Percentiles rank a stretch among this genome's conserved stretches.
phyloP scores from a whole-genome alignment of 2,888 invertebrate species.

The Lapara coniferarum region DNA sequence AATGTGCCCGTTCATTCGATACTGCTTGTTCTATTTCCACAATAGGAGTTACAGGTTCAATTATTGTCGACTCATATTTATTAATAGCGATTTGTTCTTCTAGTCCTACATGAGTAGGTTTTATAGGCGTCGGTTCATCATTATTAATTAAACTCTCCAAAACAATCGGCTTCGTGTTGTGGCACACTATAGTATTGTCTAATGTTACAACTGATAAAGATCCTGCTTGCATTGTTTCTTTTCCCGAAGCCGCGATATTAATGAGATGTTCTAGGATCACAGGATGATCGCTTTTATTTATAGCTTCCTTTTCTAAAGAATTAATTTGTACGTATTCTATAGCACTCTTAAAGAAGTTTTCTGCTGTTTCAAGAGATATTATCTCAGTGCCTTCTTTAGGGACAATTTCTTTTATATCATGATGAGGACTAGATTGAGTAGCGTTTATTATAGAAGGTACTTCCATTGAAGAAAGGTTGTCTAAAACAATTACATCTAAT shows the following conservation, averaged over 20 bases:
- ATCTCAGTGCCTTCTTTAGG: not conserved
- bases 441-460: not conserved
- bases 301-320: not conserved
- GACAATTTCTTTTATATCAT: not conserved
- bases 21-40: not conserved
- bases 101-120: not conserved
- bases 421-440: not conserved
- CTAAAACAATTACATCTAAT: not conserved
- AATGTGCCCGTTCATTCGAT: no score
- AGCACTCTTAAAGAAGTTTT: not conserved
- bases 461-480: not conserved
- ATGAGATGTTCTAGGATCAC: not conserved
- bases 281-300: not conserved
- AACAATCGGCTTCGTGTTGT: not conserved
- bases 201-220: no score
- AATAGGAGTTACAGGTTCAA: not conserved
- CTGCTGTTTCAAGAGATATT: not conserved
- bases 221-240: no score
- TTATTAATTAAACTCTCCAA: not conserved
- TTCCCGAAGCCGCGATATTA: no score
- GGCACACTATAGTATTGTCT: no score
- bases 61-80: not conserved
- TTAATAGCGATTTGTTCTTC: not conserved
- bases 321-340: not conserved
- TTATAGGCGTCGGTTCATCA: not conserved